Conservation (phyloP, 2,113 vertebrate genomes). For the Mixornis gularis region DNA sequence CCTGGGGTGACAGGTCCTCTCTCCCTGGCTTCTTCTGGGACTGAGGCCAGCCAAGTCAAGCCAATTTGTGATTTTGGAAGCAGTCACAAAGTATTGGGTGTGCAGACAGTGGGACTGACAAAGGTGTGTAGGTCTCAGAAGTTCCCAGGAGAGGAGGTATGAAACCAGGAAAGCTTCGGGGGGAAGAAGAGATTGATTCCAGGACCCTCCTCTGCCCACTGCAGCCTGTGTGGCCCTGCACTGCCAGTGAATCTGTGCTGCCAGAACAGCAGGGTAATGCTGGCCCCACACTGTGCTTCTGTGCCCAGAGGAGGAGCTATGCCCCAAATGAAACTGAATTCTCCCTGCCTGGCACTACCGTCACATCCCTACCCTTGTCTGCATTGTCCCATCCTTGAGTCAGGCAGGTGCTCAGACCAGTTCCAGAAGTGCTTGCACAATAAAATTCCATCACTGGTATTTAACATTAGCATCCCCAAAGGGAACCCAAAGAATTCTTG, state of each 20-base stretch:
- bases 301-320: neutral
- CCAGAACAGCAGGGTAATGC: neutral
- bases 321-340: neutral
- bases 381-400: neutral
- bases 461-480: neutral
- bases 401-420: neutral
- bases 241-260: neutral
- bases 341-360: neutral
- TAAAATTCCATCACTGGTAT: neutral
- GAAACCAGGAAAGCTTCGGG: neutral
- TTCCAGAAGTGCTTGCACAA: neutral
- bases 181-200: neutral
- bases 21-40: neutral
- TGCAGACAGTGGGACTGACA: fast-evolving
- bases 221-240: neutral
- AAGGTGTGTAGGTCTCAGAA: neutral
- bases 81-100: neutral
- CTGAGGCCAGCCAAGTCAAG: neutral
- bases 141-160: neutral
- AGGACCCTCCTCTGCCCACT: neutral
- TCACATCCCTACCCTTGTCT: neutral
- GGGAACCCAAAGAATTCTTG: neutral
- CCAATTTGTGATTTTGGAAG: neutral
- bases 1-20: neutral
- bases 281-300: neutral